A percentile compares a stretch with the other conserved stretches of the same genome.
phyloP scores from a whole-genome alignment of 2,113 vertebrate species.

The Halcyon malimbica region DNA sequence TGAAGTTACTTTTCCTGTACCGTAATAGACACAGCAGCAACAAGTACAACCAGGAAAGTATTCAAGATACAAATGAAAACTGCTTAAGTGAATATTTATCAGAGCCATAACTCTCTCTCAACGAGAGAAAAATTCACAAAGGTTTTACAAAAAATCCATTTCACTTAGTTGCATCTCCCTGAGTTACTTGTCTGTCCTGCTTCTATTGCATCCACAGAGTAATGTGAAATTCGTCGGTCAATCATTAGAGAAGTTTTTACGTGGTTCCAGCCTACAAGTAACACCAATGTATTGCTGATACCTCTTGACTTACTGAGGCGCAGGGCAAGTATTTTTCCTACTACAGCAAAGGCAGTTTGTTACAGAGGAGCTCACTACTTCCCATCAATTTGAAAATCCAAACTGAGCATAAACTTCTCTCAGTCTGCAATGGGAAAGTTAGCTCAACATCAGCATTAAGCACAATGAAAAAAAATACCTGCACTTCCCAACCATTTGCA shows the following conservation, averaged over 20 bases:
- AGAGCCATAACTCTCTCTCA: neutral
- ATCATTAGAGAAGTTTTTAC: neutral
- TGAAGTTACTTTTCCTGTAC: neutral
- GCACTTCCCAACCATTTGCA: neutral
- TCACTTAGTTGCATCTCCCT: fast-evolving
- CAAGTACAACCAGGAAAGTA: fast-evolving
- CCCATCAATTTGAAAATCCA: neutral
- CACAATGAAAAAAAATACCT: neutral
- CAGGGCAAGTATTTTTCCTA: neutral
- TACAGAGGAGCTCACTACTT: neutral
- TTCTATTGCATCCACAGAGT: neutral
- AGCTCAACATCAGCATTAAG: neutral
- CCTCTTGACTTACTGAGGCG: neutral
- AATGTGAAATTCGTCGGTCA: fast-evolving
- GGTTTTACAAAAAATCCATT: neutral
- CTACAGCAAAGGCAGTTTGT: neutral
- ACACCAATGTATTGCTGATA: fast-evolving
- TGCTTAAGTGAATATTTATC: neutral
- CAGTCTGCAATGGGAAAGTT: neutral
- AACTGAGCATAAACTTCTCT: neutral
- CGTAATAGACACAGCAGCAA: fast-evolving
- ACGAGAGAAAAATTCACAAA: neutral
- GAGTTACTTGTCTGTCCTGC: neutral
- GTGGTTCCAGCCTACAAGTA: neutral
- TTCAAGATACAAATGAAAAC: neutral